Evolutionary conservation across 2,888 invertebrate genomes (phyloP).

Genomic region (Drosophila lacicola): DNA sequence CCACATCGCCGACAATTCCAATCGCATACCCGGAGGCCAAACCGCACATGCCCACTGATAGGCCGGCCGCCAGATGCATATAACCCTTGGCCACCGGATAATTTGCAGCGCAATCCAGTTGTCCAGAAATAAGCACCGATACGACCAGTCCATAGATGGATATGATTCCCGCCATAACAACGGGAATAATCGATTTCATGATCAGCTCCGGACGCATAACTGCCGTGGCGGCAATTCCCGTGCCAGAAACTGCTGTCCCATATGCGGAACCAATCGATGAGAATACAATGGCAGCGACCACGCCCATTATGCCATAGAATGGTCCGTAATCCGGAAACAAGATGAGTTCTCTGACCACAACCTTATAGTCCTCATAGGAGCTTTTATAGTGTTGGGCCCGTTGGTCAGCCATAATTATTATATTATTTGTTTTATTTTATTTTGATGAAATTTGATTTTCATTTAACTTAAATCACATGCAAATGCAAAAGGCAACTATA

Average conservation of each 20-base stretch:
- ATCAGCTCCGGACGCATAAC: constrained; percentile 99
- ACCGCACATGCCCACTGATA: constrained; percentile 98
- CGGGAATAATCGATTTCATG: constrained; percentile 99
- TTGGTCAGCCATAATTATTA: not conserved
- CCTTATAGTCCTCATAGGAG: too few species aligned
- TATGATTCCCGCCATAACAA: constrained; percentile 99
- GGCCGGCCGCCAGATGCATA: constrained; percentile 97
- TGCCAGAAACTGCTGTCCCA: constrained; percentile 86
- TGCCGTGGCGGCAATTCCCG: constrained; percentile 99
- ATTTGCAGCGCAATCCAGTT: constrained; percentile 20
- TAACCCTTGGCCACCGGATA: constrained; percentile 91
- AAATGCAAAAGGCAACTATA: constrained; percentile 31
- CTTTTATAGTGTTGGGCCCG: not conserved
- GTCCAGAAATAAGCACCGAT: constrained; percentile 97
- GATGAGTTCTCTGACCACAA: not conserved
- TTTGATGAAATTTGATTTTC: constrained; percentile 14
- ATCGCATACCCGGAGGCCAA: constrained; percentile 99
- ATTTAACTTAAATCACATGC: constrained; percentile 49
- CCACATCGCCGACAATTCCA: constrained; percentile 88
- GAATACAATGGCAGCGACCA: constrained; percentile 50
- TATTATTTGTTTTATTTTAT: not conserved
- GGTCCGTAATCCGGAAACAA: constrained; percentile 53
- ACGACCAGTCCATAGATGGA: constrained; percentile 99
- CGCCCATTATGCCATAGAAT: constrained; percentile 69
- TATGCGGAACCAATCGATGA: constrained; percentile 93